These are phyloP conservation scores for Drosophila pegasa DNA, from an alignment of 2,888 invertebrate species.

Conservation along the genomic window DNA sequence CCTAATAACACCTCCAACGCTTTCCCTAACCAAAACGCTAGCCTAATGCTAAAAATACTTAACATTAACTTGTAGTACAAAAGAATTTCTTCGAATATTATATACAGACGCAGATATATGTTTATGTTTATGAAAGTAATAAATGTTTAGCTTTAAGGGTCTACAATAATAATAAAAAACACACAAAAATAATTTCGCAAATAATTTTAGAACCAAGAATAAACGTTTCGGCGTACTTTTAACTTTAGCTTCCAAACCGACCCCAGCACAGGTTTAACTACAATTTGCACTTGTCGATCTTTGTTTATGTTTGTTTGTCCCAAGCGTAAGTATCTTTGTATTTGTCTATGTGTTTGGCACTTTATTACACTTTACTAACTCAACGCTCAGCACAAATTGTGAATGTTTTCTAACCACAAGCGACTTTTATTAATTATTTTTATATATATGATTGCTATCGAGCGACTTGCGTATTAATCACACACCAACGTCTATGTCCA, in stretches of 20 bases:
- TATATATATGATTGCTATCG: constrained; percentile 36
- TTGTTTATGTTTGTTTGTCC: constrained; percentile 50
- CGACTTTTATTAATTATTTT: constrained; percentile 9
- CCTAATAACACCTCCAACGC: constrained; percentile 38
- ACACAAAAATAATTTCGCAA: constrained; percentile 26
- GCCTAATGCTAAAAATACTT: constrained; percentile 62
- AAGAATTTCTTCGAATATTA: constrained; percentile 47
- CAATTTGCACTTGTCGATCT: constrained; percentile 32
- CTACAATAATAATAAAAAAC: constrained; percentile 52
- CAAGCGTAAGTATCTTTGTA: constrained; percentile 34
- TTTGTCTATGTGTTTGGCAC: background rate
- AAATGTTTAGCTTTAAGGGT: constrained; percentile 76
- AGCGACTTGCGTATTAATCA: constrained; percentile 49
- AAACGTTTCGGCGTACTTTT: constrained; percentile 20
- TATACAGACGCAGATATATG: constrained; percentile 44
- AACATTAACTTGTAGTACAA: constrained; percentile 78
- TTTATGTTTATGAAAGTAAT: constrained; percentile 71
- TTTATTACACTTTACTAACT: constrained; percentile 14
- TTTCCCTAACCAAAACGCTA: constrained; percentile 76
- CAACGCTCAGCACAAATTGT: constrained; percentile 50
- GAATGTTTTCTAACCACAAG: constrained; percentile 55
- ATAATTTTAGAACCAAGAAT: constrained; percentile 17
- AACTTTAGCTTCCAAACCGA: constrained; percentile 19
- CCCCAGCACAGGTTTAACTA: constrained; percentile 28
- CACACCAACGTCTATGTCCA: constrained; percentile 24